Conservation (phyloP, 64 coral and sea anemone species). For the Stichodactyla helianthus region DNA sequence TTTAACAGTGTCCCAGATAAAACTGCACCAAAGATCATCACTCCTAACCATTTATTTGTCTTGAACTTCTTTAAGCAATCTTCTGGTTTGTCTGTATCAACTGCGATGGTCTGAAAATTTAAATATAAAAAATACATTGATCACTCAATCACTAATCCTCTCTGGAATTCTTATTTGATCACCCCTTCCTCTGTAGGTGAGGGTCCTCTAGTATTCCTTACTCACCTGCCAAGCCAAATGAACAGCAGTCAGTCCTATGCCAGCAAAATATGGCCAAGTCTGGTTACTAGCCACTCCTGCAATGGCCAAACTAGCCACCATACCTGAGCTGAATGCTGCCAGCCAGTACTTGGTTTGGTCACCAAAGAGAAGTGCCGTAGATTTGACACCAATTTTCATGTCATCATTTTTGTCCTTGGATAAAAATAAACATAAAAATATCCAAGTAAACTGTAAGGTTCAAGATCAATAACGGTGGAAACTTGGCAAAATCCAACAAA, state of each 20-base stretch:
- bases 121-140: not conserved
- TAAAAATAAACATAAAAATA: not conserved
- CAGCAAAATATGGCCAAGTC: conserved; percentile 82
- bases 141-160: not conserved
- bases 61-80: conserved; percentile 89
- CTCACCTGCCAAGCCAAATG: conserved; percentile 94
- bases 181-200: not conserved
- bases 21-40: conserved; percentile 61
- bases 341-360: conserved; percentile 82
- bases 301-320: conserved; percentile 63
- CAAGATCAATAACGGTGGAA: too few species aligned
- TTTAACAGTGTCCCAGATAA: conserved; percentile 54
- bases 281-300: conserved; percentile 76
- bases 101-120: conserved; percentile 61
- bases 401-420: conserved; percentile 81
- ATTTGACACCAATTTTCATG: conserved; percentile 75
- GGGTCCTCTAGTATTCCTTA: not conserved
- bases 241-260: conserved; percentile 49
- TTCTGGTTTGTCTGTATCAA: conserved; percentile 54
- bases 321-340: conserved; percentile 51
- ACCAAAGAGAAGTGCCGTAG: conserved; percentile 88
- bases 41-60: conserved; percentile 91
- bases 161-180: too few species aligned
- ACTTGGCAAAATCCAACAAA: too few species aligned
- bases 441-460: too few species aligned